Evolutionary conservation across 1,140 invertebrate species (phyloP), one percentile per base, ranked within the genome.

Genomic region (Drosophila erecta): DNA sequence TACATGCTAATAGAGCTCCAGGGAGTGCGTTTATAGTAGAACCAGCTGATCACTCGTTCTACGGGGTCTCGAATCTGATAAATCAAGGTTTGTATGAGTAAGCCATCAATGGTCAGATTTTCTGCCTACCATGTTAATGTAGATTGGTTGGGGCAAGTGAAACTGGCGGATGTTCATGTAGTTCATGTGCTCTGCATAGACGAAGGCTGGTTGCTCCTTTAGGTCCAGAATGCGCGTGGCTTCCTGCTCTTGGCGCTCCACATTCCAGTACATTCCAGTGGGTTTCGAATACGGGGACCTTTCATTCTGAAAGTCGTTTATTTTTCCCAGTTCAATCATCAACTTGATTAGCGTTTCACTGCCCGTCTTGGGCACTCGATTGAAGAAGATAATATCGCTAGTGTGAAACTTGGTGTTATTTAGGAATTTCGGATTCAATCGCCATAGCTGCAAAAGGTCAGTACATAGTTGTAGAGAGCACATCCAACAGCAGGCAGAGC

Each of bases 1-100:
- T 50, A 85, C 56, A 60, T 66, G 46, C 64, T 60, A n/a, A 81
- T 24, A 0, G 73, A 79, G 24, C 40, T 74, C 96, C 96, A 97
- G 3, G 96, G 96, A 3, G 96, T 96, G 62, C 97, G 93, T 35
- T 69, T 95, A 47, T 90, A 81, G 90, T 97, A 97, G 92, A 97
- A 98, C 96, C 96, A 97, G 2, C 96, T 97, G 81, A 97, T 97
- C 2, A 97, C 95, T 46, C 97, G 94, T 92, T 98, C 97, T 5
- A 98, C 95, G 0, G 97, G 97, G 93, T 98, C 97, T 33, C 97
- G 93, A 27, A 79, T 57, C 76, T 79, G 17, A 15, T 35, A 77
- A 71, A 33, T 47, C 8, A n/a, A 35, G 11, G 15, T 5, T 17
- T 49, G 24, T 37, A 30, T 37, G 14, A 30, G 15, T 22, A 10